Conservation (phyloP, 2,888 invertebrate genomes). For the Nymphalis urticae region DNA sequence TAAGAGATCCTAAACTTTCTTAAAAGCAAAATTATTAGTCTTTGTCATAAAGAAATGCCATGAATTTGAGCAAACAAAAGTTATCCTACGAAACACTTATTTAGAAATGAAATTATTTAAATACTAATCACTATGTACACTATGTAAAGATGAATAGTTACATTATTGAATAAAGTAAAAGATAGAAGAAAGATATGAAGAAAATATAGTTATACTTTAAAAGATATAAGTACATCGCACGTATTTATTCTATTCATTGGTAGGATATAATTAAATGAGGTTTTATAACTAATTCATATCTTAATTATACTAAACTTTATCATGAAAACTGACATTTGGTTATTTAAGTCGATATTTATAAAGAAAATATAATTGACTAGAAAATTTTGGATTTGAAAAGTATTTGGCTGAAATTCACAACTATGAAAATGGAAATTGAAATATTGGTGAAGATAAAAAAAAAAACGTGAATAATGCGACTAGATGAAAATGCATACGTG, state of each 20-base stretch:
- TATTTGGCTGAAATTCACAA: slow-evolving; percentile 65
- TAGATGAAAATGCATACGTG: slow-evolving; percentile 63
- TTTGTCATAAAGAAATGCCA: slow-evolving; percentile 75
- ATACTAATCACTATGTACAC: slow-evolving; percentile 30
- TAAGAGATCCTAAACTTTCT: slow-evolving; percentile 64
- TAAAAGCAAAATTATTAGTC: slow-evolving; percentile 50
- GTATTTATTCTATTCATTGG: slow-evolving; percentile 57
- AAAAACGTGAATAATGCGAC: slow-evolving; percentile 52
- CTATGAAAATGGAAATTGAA: slow-evolving; percentile 49
- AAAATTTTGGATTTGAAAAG: slow-evolving; percentile 74
- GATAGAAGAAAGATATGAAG: slow-evolving; percentile 26
- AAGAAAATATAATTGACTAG: slow-evolving; percentile 72
- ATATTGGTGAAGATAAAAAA: slow-evolving; percentile 26
- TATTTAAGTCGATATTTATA: slow-evolving; percentile 59
- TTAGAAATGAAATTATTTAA: slow-evolving; percentile 30
- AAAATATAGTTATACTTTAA: slow-evolving; percentile 27
- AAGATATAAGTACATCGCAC: slow-evolving; percentile 27
- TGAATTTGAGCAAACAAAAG: slow-evolving; percentile 78
- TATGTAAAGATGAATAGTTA: slow-evolving; percentile 18
- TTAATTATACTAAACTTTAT: slow-evolving; percentile 30
- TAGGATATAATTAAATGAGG: slow-evolving; percentile 58
- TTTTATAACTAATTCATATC: slow-evolving; percentile 41
- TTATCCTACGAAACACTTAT: slow-evolving; percentile 40
- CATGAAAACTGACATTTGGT: slow-evolving; percentile 41
- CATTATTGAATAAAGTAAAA: slow-evolving; percentile 2